Percentiles rank a stretch among this genome's conserved stretches.
Evolutionary conservation across 2,113 vertebrate genomes (phyloP).

Genomic region (Megaceryle maxima): DNA sequence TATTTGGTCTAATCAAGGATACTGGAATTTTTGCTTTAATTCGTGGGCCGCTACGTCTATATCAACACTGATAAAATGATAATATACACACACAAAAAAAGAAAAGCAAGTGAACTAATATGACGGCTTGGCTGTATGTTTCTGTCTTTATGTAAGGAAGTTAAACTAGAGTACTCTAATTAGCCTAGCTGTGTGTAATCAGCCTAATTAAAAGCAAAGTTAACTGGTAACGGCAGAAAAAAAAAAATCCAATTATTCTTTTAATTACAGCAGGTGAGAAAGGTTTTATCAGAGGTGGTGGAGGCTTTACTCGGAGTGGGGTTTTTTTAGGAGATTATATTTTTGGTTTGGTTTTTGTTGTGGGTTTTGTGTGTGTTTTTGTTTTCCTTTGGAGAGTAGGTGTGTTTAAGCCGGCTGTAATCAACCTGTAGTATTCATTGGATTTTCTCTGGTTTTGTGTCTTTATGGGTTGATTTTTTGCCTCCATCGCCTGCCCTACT

Average conservation of each 20-base stretch:
- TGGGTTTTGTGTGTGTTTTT: background rate
- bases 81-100: fast-evolving
- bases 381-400: background rate
- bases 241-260: background rate
- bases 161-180: background rate
- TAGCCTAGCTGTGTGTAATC: background rate
- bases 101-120: background rate
- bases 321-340: background rate
- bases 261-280: background rate
- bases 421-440: background rate
- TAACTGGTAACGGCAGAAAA: background rate
- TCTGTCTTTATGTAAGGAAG: background rate
- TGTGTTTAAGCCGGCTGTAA: background rate
- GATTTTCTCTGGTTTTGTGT: background rate
- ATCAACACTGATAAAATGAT: no score
- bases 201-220: background rate
- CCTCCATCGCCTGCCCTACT: fast-evolving
- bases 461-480: background rate
- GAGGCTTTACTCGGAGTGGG: background rate
- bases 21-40: background rate
- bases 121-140: background rate
- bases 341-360: no score
- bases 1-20: background rate
- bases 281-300: background rate
- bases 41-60: fast-evolving